Evolutionary conservation across 1,140 invertebrate species (phyloP), one percentile per base, ranked within the genome.

Genomic region (Chlorops oryzae): DNA sequence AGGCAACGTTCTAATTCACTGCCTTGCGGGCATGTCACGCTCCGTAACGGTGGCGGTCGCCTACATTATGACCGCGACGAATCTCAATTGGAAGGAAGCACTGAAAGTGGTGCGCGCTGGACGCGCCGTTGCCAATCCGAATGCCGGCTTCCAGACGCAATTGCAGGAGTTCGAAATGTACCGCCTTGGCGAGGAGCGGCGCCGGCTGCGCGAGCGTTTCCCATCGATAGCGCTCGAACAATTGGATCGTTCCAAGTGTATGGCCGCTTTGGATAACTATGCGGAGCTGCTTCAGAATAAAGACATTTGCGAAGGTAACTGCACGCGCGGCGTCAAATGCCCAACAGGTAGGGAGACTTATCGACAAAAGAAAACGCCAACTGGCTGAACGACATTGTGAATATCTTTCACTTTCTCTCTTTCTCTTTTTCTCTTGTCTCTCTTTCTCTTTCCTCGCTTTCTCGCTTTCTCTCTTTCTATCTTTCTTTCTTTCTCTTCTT

Each of bases 1-100:
- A 51, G 92, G 93, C 51, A 88, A 88, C 69, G 93, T 98, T 25
- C 79, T 98, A 13, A 92, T 98, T 61, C 94, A 98, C 72, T 98
- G 94, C 74, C 75, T 98, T 65, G 94, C 94, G 2, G 95, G 95
- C 15, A 94, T 97, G 83, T 96, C 93, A 1, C 81, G 94, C 17
- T 96, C 92, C 66, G 93, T 96, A 25, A 96, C 94, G 0, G 86
- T 97, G 20, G 88, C 90, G 0, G 90, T 95, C 22, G 67, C 67
- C 12, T 70, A 70, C 73, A 88, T 98, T 47, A 96, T 97, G 92
- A 90, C 88, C 39, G 89, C 87, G 27, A 95, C 93, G 9, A 80
- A 84, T 54, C 78, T 96, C n/a, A 85, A 81, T 25, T 95, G 90
- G 89, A 88, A 92, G 62, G 92, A 97, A 63, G 85, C 92, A 1